phyloP scores from a whole-genome alignment of 2,113 vertebrate species.

The Oreochromis aureus region DNA sequence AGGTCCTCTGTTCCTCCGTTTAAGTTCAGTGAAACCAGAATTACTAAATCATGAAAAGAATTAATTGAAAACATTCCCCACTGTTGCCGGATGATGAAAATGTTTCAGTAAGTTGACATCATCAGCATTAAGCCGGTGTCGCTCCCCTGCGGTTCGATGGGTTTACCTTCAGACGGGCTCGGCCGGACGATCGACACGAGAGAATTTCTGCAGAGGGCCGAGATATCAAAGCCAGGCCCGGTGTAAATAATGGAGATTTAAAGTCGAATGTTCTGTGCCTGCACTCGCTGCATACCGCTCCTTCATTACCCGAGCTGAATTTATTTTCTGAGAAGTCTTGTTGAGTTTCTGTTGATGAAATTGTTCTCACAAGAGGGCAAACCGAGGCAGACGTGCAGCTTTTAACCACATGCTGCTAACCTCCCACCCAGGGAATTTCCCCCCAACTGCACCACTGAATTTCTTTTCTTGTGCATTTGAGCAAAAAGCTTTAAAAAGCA shows the following conservation, averaged over 20 bases:
- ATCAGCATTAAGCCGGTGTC: conserved; percentile 23
- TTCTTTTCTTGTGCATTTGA: background rate
- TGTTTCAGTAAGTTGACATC: conserved; percentile 60
- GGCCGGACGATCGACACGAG: background rate
- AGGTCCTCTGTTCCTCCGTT: background rate
- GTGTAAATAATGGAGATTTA: conserved; percentile 56
- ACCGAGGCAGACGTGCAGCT: conserved; percentile 24
- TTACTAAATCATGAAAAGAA: conserved; percentile 53
- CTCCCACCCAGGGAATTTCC: conserved; percentile 6
- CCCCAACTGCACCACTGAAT: background rate
- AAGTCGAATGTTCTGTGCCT: conserved; percentile 12
- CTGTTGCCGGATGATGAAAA: conserved; percentile 58
- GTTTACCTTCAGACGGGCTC: conserved; percentile 50
- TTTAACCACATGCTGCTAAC: conserved; percentile 48
- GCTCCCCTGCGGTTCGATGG: conserved; percentile 15
- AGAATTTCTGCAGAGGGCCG: conserved; percentile 9
- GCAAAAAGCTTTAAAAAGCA: background rate
- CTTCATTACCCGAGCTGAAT: conserved; percentile 10
- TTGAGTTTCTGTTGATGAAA: conserved; percentile 56
- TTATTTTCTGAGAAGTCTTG: conserved; percentile 25
- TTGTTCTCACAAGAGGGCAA: conserved; percentile 33
- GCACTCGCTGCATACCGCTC: background rate
- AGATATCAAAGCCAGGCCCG: conserved; percentile 35
- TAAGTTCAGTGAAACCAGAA: conserved; percentile 20
- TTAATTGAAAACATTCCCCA: conserved; percentile 34